Evolutionary conservation across 1,140 invertebrate species (phyloP), one percentile per base, ranked within the genome.

Genomic region (Laupala kohalensis): DNA sequence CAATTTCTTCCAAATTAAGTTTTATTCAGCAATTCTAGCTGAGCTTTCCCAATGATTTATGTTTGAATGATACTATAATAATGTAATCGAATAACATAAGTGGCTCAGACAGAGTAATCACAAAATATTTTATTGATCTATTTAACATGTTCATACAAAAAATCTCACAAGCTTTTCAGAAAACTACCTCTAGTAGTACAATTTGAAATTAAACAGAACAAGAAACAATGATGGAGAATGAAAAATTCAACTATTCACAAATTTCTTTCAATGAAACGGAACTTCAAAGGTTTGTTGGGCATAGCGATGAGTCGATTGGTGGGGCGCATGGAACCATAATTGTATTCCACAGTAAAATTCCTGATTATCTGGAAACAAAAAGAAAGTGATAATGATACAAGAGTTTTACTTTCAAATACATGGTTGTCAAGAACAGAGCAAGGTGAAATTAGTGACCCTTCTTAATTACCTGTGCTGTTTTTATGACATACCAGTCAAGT

Each of bases 341-440:
- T 85, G 75, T 88, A 88, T 73, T 88, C 86, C 25, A 89, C 78
- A 75, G 81, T 84, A 73, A 84, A 89, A 75, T 85, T 84, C 71
- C 84, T 81, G 62, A 88, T 68, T 53, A 87, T 72, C 86, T 88
- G 78, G 23, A 79, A 77, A 19, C 26, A 66, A 6, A 62, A 62
- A 28, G 19, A 64, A 24, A 25, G 9, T 12, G 5, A 63, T 5
- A 72, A 5, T 19, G 25, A 30, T 13, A 6, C 23, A 64, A 63
- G 23, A n/a, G 19, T 6, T 53, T 25, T 71, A 71, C 28, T 25
- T 26, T 13, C 26, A 64, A 5, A 29, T 2, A 5, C 6, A 28
- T 62, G 29, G 13, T 69, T 19, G 19, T 69, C 15, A 29, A 25
- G 15, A n/a, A 69, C 9, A 13, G n/a, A 27, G 24, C n/a, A 24